Conservation (phyloP, 53 echinoderm and acorn worm species). For the Antedon mediterranea region DNA sequence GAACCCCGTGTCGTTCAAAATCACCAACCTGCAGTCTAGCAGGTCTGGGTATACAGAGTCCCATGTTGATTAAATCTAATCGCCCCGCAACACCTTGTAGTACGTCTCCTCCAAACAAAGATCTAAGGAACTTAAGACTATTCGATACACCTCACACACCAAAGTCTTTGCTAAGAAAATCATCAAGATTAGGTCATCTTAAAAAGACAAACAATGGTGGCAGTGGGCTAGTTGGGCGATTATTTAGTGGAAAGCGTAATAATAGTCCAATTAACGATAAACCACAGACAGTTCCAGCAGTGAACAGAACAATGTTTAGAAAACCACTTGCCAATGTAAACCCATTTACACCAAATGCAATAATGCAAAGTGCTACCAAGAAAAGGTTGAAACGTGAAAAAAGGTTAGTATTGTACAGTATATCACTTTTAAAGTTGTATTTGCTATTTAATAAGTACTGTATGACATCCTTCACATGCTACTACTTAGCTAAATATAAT, state of each 20-base stretch:
- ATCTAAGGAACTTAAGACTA: slow-evolving; percentile 65
- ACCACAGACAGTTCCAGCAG: slow-evolving; percentile 3
- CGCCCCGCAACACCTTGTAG: background rate
- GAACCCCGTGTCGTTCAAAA: background rate
- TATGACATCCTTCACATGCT: background rate
- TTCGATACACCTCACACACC: slow-evolving; percentile 97
- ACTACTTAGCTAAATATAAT: too few relatives aligned
- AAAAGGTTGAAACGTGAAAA: slow-evolving; percentile 59
- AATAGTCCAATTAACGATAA: slow-evolving; percentile 1
- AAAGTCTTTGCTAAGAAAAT: slow-evolving; percentile 55
- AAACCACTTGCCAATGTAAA: slow-evolving; percentile 52
- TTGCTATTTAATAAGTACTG: background rate
- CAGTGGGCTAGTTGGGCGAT: slow-evolving; percentile 33
- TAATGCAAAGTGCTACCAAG: slow-evolving; percentile 41
- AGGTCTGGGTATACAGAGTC: slow-evolving; percentile 5
- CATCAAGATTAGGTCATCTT: slow-evolving; percentile 10
- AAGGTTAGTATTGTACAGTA: slow-evolving; percentile 32
- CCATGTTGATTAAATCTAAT: slow-evolving; percentile 13
- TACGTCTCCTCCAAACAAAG: slow-evolving; percentile 65
- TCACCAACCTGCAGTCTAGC: background rate
- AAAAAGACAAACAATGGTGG: slow-evolving; percentile 22
- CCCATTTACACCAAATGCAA: slow-evolving; percentile 75
- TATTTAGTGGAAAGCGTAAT: slow-evolving; percentile 23
- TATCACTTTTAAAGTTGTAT: background rate
- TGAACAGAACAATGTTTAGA: background rate